phyloP scores from a whole-genome alignment of 2,888 invertebrate genomes.

The Hanleya hanleyi region DNA sequence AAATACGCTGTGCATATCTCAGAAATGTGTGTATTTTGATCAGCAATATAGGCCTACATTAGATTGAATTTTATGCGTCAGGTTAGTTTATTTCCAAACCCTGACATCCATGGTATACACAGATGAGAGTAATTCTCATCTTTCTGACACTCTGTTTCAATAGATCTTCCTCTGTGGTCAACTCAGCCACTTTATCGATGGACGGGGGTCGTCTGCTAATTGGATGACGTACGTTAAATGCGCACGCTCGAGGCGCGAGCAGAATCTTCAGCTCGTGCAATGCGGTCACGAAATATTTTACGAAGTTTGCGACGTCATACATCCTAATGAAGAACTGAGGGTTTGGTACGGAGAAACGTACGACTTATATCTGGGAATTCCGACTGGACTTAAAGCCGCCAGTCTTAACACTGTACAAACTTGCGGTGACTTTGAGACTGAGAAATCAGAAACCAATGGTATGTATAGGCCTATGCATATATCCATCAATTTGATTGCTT shows the following conservation, averaged over 20 bases:
- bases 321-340: conserved; percentile 63
- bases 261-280: conserved; percentile 64
- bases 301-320: conserved; percentile 59
- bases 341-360: conserved; percentile 73
- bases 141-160: conserved; percentile 1
- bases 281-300: conserved; percentile 66
- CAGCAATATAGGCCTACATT: too few species aligned
- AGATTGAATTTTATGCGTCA: too few species aligned
- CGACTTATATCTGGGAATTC: conserved; percentile 72
- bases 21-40: too few species aligned
- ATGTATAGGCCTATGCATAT: too few species aligned
- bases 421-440: too few species aligned
- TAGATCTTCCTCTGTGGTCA: conserved; percentile 70
- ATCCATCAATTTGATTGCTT: too few species aligned
- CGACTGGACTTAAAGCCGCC: conserved; percentile 62
- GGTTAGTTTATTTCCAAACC: too few species aligned
- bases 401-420: too few species aligned
- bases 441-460: too few species aligned
- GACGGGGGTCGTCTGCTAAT: conserved; percentile 64
- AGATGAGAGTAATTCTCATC: too few species aligned
- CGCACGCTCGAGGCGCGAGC: conserved; percentile 68
- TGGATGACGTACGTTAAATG: conserved; percentile 74
- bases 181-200: conserved; percentile 71
- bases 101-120: too few species aligned
- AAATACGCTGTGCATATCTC: too few species aligned